These are phyloP conservation scores for Onychomys torridus DNA, from an alignment of 2,797 vertebrate species.

Conservation along the genomic window DNA sequence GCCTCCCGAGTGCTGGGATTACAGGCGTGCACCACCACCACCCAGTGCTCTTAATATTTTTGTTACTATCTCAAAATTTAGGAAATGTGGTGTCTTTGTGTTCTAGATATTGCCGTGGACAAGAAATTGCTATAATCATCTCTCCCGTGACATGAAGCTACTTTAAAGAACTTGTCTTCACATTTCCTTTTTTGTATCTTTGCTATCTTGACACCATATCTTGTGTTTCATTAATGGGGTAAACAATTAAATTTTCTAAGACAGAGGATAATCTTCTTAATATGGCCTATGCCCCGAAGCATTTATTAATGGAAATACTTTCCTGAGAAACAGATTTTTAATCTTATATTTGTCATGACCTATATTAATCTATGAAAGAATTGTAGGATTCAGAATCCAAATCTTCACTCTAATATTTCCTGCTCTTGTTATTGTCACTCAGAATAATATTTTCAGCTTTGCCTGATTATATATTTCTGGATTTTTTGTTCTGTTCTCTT, in stretches of 20 bases:
- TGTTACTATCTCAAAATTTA: not conserved
- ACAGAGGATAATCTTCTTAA: not conserved
- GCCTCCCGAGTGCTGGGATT: too few species aligned
- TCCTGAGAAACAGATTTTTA: not conserved
- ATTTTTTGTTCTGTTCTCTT: not conserved
- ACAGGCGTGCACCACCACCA: too few species aligned
- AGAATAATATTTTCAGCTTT: not conserved
- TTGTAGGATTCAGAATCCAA: not conserved
- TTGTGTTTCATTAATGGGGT: not conserved
- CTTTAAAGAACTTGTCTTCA: not conserved
- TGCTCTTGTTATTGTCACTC: not conserved
- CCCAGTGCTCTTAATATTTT: not conserved
- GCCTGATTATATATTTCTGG: not conserved
- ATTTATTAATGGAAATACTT: not conserved
- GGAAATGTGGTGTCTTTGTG: not conserved
- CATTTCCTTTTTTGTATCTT: not conserved
- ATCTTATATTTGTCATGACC: not conserved
- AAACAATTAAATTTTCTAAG: not conserved
- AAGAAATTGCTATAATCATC: not conserved
- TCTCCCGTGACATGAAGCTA: not conserved
- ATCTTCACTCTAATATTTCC: not conserved
- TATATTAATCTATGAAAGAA: not conserved
- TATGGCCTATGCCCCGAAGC: not conserved
- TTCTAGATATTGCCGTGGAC: not conserved
- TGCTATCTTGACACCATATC: not conserved